Conservation (phyloP, 2,113 vertebrate genomes). For the Anoura caudifer region DNA sequence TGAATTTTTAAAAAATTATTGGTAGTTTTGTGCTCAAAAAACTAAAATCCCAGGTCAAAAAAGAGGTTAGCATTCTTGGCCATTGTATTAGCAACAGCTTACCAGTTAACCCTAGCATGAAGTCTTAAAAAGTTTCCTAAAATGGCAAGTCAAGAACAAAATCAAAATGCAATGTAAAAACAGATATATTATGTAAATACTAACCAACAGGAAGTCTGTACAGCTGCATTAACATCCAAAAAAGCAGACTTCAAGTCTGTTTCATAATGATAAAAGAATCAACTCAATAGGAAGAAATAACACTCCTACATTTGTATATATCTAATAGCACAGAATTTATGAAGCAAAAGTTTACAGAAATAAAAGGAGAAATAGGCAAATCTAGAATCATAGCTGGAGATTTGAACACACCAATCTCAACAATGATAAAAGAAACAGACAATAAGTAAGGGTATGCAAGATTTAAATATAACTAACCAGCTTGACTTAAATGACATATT, state of each 20-base stretch:
- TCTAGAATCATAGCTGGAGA: background rate
- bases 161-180: background rate
- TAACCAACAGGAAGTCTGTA: background rate
- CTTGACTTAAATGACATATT: background rate
- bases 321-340: background rate
- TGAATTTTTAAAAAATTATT: background rate
- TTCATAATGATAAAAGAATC: background rate
- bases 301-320: background rate
- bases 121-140: background rate
- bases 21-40: background rate
- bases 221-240: background rate
- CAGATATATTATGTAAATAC: background rate
- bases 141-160: slow-evolving; percentile 17
- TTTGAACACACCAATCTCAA: background rate
- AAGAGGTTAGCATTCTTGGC: background rate
- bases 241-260: background rate
- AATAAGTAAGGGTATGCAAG: background rate
- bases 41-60: background rate
- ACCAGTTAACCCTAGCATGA: background rate
- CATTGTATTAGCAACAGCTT: background rate
- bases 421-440: background rate
- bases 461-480: background rate
- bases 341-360: background rate
- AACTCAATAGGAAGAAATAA: background rate
- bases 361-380: background rate